These are phyloP conservation scores for Hymenochirus boettgeri DNA, from an alignment of 2,113 vertebrate species.

Conservation along the genomic window DNA sequence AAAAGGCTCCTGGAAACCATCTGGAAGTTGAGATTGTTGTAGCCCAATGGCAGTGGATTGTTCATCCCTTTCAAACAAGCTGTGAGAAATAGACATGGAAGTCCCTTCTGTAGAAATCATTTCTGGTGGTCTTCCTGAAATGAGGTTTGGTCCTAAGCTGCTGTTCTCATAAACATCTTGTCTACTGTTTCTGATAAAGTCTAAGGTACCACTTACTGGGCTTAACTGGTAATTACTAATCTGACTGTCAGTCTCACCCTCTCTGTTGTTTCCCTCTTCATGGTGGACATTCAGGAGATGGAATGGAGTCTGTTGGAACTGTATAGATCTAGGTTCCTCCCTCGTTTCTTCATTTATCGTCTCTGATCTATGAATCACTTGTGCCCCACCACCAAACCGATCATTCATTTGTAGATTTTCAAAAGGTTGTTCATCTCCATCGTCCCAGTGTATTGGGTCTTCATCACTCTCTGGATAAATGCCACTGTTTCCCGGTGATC, in stretches of 20 bases:
- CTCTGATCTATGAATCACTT: not conserved
- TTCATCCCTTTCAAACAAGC: not conserved
- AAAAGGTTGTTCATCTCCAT: slow-evolving; percentile 16
- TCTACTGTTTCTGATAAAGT: not conserved
- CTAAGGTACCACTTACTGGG: not conserved
- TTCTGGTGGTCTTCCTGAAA: not conserved
- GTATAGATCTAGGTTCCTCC: no score
- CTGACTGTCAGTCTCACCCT: not conserved
- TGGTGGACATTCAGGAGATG: not conserved
- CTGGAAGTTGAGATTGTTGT: not conserved
- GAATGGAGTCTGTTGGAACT: no score
- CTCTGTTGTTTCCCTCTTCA: not conserved
- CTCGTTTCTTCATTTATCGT: not conserved
- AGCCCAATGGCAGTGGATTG: not conserved
- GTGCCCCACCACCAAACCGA: slow-evolving; percentile 1
- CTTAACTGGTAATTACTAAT: not conserved
- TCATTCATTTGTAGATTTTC: slow-evolving; percentile 36
- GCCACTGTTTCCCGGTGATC: slow-evolving; percentile 1
- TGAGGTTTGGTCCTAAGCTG: not conserved
- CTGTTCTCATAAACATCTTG: not conserved
- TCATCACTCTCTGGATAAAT: slow-evolving; percentile 16
- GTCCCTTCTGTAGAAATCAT: not conserved
- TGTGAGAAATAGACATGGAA: not conserved
- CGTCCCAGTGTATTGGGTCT: slow-evolving; percentile 10
- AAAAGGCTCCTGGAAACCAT: not conserved